Evolutionary conservation across 2,797 vertebrate genomes (phyloP), one percentile per base, ranked within the genome.

Genomic region (Yasuhikotakia modesta): DNA sequence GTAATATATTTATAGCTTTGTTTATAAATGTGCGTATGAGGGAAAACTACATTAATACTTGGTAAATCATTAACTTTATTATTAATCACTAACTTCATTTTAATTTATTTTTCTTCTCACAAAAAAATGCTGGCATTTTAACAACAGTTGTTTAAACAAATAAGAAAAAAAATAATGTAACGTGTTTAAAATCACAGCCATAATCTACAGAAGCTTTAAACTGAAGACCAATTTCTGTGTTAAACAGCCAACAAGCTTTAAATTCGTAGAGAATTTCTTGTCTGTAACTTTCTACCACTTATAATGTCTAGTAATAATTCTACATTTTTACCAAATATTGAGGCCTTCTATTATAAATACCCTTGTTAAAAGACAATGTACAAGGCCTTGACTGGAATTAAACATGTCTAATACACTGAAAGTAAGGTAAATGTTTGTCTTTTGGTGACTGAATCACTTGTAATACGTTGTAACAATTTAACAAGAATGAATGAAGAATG

Each of bases 1-100:
- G 84, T 89, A 86, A 86, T 87, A 84, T 90, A 92, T 90, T 92
- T 91, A 86, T 87, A 85, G 89, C 88, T 84, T 73, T 70, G 76
- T 76, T 48, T 79, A 70, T 75, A 19, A 68, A 39, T 32, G 43
- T 68, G 50, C 10, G 70, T 35, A 24, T n/a, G 0, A 16, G 6
- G 19, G 5, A 10, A 24, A 63, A 35, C 12, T 19, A 17, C 30
- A 8, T 1, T 16, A 22, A 50, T 67, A n/a, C 30, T 27, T 24
- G 30, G 60, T 24, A 7, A 72, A 68, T 67, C 4, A 77, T 22
- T 66, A 32, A 22, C 60, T 52, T 39, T 35, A 27, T 65, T 27
- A n/a, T n/a, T n/a, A n/a, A n/a, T n/a, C 4, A 77, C 22, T 66
- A 32, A 22, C 60, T 52, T 39, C 35, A 27, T 65, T 27, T 67